Evolutionary conservation across 2,113 vertebrate genomes (phyloP).

Genomic region (Pelecanus crispus): DNA sequence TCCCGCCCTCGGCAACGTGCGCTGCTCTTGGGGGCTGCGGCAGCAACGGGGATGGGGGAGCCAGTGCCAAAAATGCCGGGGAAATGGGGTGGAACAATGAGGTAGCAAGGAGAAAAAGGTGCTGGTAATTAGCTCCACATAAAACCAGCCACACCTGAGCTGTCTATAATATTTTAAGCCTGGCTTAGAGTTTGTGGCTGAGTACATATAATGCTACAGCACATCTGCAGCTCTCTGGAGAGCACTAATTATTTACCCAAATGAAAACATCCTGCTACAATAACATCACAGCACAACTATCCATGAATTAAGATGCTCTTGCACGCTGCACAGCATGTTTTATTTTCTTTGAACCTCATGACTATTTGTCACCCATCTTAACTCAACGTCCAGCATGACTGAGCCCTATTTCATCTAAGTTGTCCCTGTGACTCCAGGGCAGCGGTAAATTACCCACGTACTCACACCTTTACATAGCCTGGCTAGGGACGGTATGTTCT

Average conservation of each 20-base stretch:
- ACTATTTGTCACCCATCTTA: background rate
- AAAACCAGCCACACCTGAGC: background rate
- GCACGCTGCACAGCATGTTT: background rate
- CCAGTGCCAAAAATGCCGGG: background rate
- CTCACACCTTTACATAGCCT: background rate
- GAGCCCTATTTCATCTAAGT: background rate
- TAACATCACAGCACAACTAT: background rate
- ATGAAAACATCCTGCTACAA: background rate
- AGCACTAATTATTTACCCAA: background rate
- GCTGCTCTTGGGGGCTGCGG: background rate
- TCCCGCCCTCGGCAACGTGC: accelerated
- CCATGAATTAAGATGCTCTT: background rate
- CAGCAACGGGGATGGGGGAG: background rate
- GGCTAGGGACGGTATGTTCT: background rate
- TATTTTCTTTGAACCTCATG: background rate
- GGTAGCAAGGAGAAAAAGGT: background rate
- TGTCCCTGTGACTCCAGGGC: background rate
- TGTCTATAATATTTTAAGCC: background rate
- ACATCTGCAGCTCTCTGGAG: background rate
- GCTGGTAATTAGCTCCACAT: background rate
- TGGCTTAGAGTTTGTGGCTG: background rate
- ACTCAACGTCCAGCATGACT: no score
- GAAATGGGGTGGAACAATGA: background rate
- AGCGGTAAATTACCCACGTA: background rate
- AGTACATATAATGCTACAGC: background rate